A percentile compares a stretch with the other conserved stretches of the same genome.
Conservation (phyloP, 2,888 invertebrate species). For the Dysmachus trigonus region DNA sequence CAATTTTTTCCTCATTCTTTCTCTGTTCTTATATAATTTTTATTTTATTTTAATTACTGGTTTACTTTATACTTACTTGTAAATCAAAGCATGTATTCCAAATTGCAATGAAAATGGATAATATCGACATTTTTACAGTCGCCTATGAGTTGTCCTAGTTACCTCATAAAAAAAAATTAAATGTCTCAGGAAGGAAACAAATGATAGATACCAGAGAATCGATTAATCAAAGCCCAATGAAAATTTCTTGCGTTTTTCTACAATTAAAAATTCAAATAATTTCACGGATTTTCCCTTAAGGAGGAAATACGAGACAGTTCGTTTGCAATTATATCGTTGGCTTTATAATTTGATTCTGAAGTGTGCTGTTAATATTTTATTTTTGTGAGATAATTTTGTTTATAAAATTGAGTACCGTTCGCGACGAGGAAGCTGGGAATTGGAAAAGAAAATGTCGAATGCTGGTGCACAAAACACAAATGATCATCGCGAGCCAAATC, state of each 20-base stretch:
- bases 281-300: background rate
- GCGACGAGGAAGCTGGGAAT: background rate
- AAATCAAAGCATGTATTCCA: too few relatives aligned
- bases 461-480: background rate
- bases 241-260: background rate
- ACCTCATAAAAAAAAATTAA: background rate
- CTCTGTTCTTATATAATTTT: too few relatives aligned
- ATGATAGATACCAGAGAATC: background rate
- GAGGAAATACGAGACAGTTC: background rate
- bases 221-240: background rate
- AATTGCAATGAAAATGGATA: background rate
- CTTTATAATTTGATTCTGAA: background rate
- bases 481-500: background rate
- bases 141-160: background rate
- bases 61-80: too few relatives aligned
- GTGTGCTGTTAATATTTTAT: background rate
- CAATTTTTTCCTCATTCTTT: too few relatives aligned
- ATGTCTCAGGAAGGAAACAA: background rate
- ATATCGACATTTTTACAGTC: background rate
- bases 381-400: background rate
- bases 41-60: too few relatives aligned
- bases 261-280: slow-evolving; percentile 12
- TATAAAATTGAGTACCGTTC: background rate
- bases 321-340: background rate
- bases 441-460: background rate